Evolutionary conservation across 37 sponge, comb jelly and placozoan species (phyloP).

Genomic region (Spongilla lacustris): DNA sequence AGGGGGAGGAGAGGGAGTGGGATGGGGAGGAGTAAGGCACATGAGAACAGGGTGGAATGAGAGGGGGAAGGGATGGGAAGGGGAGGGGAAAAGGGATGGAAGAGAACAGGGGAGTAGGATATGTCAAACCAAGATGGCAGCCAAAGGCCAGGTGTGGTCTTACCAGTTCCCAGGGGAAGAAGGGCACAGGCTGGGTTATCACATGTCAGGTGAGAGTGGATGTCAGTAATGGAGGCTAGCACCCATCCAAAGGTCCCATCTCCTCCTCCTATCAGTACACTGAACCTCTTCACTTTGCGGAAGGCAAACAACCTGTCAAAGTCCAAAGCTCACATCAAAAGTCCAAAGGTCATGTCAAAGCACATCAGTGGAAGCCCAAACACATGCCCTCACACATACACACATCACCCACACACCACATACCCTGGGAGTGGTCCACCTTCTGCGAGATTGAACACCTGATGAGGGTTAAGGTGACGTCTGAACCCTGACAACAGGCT

Average conservation of each 20-base stretch:
- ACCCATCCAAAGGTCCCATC: constrained; percentile 98
- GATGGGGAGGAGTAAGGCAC: no score
- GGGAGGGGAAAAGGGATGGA: not conserved
- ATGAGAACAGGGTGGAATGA: not conserved
- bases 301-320: constrained; percentile 62
- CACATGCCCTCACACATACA: no score
- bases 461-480: constrained; percentile 88
- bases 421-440: constrained; percentile 91
- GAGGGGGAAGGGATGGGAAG: no score
- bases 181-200: constrained; percentile 76
- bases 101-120: not conserved
- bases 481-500: constrained; percentile 72
- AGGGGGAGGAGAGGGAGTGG: not conserved
- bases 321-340: not conserved
- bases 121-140: not conserved
- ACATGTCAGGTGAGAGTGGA: constrained; percentile 41
- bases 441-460: constrained; percentile 81
- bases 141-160: not conserved
- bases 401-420: not conserved
- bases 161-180: constrained; percentile 90
- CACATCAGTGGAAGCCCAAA: no score
- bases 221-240: constrained; percentile 64
- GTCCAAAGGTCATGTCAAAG: no score
- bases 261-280: constrained; percentile 93
- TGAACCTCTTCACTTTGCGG: constrained; percentile 60